phyloP scores from a whole-genome alignment of 2,113 vertebrate genomes.

The Eudorcas thomsonii region DNA sequence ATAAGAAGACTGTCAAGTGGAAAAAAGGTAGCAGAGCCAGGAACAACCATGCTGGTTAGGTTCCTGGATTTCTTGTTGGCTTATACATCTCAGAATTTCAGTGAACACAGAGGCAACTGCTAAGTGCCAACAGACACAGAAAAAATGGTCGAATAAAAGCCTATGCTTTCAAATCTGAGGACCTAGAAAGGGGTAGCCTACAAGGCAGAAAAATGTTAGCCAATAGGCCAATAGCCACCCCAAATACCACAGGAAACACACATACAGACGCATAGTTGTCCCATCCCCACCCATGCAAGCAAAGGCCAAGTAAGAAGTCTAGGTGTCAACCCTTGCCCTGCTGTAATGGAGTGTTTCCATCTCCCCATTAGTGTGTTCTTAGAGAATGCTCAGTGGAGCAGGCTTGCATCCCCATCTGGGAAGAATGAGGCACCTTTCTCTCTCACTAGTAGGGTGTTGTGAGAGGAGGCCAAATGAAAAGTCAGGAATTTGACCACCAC shows the following conservation, averaged over 20 bases:
- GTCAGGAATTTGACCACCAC: neutral
- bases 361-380: neutral
- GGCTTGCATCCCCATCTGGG: neutral
- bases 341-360: neutral
- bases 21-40: neutral
- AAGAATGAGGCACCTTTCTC: neutral
- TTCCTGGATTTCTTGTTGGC: neutral
- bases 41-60: neutral
- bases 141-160: neutral
- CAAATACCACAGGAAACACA: neutral
- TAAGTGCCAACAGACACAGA: neutral
- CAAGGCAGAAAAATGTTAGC: neutral
- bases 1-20: neutral
- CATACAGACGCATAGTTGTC: too few species aligned
- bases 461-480: neutral
- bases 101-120: neutral
- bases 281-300: neutral
- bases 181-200: neutral
- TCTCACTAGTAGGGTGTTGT: neutral
- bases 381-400: neutral
- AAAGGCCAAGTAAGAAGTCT: neutral
- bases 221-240: neutral
- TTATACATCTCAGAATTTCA: neutral
- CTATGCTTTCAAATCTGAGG: neutral
- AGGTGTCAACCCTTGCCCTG: neutral